Evolutionary conservation across 2,113 vertebrate genomes (phyloP), one percentile per base, ranked within the genome.

Genomic region (Phainopepla nitens): DNA sequence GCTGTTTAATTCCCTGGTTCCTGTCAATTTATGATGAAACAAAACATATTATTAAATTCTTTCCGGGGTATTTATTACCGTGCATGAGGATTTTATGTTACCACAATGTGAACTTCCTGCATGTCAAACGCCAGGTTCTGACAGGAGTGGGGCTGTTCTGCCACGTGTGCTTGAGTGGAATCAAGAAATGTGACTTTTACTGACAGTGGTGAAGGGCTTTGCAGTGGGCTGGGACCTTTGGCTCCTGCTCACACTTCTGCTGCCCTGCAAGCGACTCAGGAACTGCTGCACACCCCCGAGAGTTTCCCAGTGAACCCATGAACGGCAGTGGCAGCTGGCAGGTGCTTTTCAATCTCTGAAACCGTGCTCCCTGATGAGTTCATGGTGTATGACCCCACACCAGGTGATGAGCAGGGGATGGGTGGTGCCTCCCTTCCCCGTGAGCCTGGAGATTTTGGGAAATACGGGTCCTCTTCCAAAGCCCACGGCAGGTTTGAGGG

Each of bases 351-450:
- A n/a, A 44, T 41, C 29, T 36, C 56, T 77, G 58, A 22, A 68
- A 72, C 44, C 18, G 13, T n/a, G 14, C 25, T 13, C 35, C 28
- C 49, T 62, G 60, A 0, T 27, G 39, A 16, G 13, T 13, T 39
- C 25, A 12, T 0, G 10, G 7, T 13, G n/a, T 18, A 3, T 7
- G 49, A 17, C 19, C 6, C 8, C 21, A 21, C 15, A 8, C 0
- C 18, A 23, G 12, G 25, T 9, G 61, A 39, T 31, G 51, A 17
- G 42, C 33, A 58, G 64, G 44, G 22, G 6, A 3, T 36, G 69
- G 39, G 42, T 1, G 24, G 12, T 19, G 15, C n/a, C 41, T 47
- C n/a, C 39, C 18, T 51, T 28, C 31, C 12, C 42, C 47, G 45
- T 22, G 42, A 45, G 17, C 19, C 24, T 20, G 23, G 10, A 56